A percentile compares a stretch with the other conserved stretches of the same genome.
Conservation (phyloP, 2,113 vertebrate genomes). For the Isichthys henryi region DNA sequence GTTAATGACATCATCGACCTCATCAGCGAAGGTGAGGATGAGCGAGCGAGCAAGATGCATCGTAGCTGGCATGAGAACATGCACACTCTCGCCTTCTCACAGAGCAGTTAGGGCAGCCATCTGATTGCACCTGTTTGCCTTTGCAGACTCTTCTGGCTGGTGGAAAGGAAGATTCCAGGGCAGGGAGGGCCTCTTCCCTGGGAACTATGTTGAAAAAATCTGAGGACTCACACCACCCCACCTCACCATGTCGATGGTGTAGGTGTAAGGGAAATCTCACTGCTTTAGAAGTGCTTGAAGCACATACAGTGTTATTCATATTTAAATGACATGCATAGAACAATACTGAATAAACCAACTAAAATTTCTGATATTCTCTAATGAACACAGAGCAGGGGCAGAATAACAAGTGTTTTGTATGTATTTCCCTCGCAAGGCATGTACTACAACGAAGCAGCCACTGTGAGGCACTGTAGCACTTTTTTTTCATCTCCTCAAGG, state of each 20-base stretch:
- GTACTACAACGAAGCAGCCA: slow-evolving; percentile 10
- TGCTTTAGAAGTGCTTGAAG: background rate
- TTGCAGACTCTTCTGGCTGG: slow-evolving; percentile 82
- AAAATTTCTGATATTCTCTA: background rate
- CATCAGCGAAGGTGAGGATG: slow-evolving; percentile 72
- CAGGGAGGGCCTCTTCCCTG: slow-evolving; percentile 86
- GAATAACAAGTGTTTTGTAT: background rate
- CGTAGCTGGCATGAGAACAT: background rate
- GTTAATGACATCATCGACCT: slow-evolving; percentile 79
- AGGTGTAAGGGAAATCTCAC: background rate
- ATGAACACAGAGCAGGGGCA: background rate
- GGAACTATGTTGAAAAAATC: slow-evolving; percentile 94
- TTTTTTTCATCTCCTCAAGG: background rate
- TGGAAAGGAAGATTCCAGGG: slow-evolving; percentile 83
- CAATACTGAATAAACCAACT: background rate
- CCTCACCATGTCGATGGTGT: slow-evolving; percentile 8
- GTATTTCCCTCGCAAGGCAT: background rate
- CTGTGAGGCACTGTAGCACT: slow-evolving; percentile 12
- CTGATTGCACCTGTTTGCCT: background rate
- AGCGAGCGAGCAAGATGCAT: background rate
- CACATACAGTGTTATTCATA: background rate
- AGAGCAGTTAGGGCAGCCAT: background rate
- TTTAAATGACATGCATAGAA: background rate
- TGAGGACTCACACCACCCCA: slow-evolving; percentile 48
- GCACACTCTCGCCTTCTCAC: background rate